Evolutionary conservation across 2,113 vertebrate genomes (phyloP), one percentile per base, ranked within the genome.

Genomic region (Hirundichthys speculiger): DNA sequence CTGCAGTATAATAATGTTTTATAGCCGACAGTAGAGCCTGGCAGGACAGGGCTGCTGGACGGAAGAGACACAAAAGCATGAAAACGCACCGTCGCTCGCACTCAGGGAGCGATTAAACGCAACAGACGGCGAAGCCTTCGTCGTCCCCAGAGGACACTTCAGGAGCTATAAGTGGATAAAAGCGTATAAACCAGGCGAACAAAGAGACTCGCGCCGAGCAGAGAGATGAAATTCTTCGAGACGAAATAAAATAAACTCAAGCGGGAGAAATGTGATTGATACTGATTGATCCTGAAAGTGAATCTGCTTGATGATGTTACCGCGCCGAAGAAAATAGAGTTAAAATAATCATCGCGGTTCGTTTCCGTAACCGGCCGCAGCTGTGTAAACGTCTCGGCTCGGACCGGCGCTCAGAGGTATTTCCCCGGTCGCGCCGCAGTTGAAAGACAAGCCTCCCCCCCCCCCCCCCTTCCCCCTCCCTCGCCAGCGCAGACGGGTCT

Each of bases 361-460:
- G 77, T 74, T 73, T 81, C 67, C 58, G 51, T 74, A 79, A 83
- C 40, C 18, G 67, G 64, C 56, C n/a, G 8, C 88, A 88, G 86
- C 88, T 90, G 87, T 84, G 68, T 69, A 85, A 90, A 87, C 70
- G 52, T 85, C 83, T 86, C 45, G 10, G 2, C 68, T 60, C 63
- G 69, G 70, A 69, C 64, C 3, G 52, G 64, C 34, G 47, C 47
- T 72, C 64, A 12, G 75, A 78, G 69, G 79, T 70, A 76, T 79
- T 69, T 69, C 76, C 73, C 80, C 60, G 53, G 53, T 59, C 0
- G 43, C n/a, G 24, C 50, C 1, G 49, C 50, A 58, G 77, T 50
- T 63, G 50, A 74, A 74, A 82, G 75, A 77, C 63, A 60, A 41
- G 67, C 71, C 42, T 41, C 38, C 56, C 61, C n/a, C n/a, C n/a